These are phyloP conservation scores for Podargus strigoides DNA, from an alignment of 2,797 vertebrate genomes.

Conservation along the genomic window DNA sequence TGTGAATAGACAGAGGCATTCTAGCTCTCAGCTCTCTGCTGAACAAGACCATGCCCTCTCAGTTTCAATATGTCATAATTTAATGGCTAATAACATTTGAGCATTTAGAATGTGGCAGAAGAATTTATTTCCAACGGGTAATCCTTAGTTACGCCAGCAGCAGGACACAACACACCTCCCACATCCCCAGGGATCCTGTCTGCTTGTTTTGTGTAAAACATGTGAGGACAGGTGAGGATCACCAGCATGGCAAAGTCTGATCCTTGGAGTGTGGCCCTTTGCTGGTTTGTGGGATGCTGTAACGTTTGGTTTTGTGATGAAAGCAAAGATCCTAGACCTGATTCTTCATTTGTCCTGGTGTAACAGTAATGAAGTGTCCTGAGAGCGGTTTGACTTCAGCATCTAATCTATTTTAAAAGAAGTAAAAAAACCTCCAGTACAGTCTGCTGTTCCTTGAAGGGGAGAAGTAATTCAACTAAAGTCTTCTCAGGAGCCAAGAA, in stretches of 20 bases:
- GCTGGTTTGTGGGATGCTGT: not conserved
- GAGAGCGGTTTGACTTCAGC: not conserved
- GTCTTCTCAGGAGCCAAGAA: not conserved
- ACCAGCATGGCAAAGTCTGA: not conserved
- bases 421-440: not conserved
- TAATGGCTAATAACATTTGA: not conserved
- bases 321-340: not conserved
- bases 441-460: not conserved
- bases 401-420: not conserved
- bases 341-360: not conserved
- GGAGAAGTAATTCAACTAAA: constrained; percentile 13
- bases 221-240: not conserved
- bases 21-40: not conserved
- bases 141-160: not conserved
- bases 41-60: not conserved
- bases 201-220: not conserved
- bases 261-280: rapidly evolving
- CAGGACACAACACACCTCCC: not conserved
- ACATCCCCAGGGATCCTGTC: not conserved
- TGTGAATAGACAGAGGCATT: constrained; percentile 5
- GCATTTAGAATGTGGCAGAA: not conserved
- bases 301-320: not conserved
- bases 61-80: not conserved
- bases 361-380: not conserved
- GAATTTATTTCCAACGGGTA: not conserved